A percentile compares a stretch with the other conserved stretches of the same genome.
Conservation (phyloP, 2,888 invertebrate genomes). For the Drosophila ezoana region DNA sequence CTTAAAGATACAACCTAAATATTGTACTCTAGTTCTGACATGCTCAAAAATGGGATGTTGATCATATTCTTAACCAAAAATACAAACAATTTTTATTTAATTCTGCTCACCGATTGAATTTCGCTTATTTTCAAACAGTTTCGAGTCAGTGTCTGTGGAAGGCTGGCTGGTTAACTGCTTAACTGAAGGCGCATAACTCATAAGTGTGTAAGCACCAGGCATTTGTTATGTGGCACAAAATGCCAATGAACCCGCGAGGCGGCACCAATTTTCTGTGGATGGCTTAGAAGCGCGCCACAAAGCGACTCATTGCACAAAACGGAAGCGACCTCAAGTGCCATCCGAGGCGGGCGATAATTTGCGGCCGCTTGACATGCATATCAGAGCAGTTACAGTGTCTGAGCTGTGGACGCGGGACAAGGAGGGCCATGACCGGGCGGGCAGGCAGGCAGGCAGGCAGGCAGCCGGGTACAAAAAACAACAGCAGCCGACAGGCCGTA, state of each 20-base stretch:
- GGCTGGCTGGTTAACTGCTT: slow-evolving; percentile 51
- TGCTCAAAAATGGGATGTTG: too few relatives aligned
- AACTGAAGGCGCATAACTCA: slow-evolving; percentile 65
- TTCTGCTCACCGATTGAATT: slow-evolving; percentile 9
- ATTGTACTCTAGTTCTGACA: too few relatives aligned
- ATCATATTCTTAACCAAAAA: too few relatives aligned
- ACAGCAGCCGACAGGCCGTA: slow-evolving; percentile 7
- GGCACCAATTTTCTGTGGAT: slow-evolving; percentile 30
- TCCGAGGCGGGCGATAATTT: slow-evolving; percentile 62
- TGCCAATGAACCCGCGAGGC: slow-evolving; percentile 66
- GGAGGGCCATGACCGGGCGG: too few relatives aligned
- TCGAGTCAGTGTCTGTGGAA: slow-evolving; percentile 34
- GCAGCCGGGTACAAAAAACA: background rate
- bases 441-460: too few relatives aligned
- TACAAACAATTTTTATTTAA: too few relatives aligned
- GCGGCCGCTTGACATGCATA: slow-evolving; percentile 76
- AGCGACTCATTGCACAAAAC: slow-evolving; percentile 47
- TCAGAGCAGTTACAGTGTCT: slow-evolving; percentile 42
- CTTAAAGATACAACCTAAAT: too few relatives aligned
- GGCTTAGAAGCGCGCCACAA: slow-evolving; percentile 49
- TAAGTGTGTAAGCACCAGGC: slow-evolving; percentile 56
- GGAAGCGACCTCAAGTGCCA: slow-evolving; percentile 72
- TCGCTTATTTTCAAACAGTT: slow-evolving; percentile 17
- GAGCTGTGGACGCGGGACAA: background rate
- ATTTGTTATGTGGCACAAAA: slow-evolving; percentile 75